Base-by-base conservation (phyloP, 2,113 vertebrate genomes). In the Oreochromis aureus region DNA sequence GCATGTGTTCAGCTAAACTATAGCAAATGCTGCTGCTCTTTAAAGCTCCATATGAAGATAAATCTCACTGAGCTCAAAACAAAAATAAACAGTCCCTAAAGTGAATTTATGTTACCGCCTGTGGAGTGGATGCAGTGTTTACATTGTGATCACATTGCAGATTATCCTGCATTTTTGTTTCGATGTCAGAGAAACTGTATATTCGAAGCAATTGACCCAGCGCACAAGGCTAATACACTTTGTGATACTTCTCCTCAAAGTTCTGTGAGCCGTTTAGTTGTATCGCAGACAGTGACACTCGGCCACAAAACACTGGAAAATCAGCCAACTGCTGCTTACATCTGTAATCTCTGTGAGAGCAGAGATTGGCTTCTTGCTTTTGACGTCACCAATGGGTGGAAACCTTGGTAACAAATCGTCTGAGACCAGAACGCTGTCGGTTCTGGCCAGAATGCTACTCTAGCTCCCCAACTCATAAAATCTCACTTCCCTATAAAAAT, bases 391-490 rank as follows among this genome's bases (percentile, higher is more conserved):
- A 27, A 34, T 32, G 66, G 55, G 82, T 55, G 73, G 87, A 91
- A 84, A 92, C 88, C 89, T 91, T 87, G 66, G 89, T 85, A 91
- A 91, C 86, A 89, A 94, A 94, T 91, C 2, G 82, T 81, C 80
- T 89, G 81, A 76, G 53, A 88, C 85, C 87, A 73, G 69, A 89
- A 87, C 51, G 53, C 83, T 48, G 86, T 82, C 80, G 41, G 58
- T 84, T 89, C 83, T 79, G 27, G 86, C 82, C 85, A 73, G 7
- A 85, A 58, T 1, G 34, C 51, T 71, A 54, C 93, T 59, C 88
- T 22, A 39, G 85, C 91, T 89, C 85, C 86, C 87, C 48, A 48
- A 91, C 89, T 88, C 86, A 61, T 91, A 88, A 94, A 94, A 90
- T 55, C 81, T 82, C 73, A 11, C 84, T 66, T 81, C 76, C 81